These are phyloP conservation scores for Pseudolaguvia tuberculata DNA, from an alignment of 2,113 vertebrate species.

Conservation along the genomic window DNA sequence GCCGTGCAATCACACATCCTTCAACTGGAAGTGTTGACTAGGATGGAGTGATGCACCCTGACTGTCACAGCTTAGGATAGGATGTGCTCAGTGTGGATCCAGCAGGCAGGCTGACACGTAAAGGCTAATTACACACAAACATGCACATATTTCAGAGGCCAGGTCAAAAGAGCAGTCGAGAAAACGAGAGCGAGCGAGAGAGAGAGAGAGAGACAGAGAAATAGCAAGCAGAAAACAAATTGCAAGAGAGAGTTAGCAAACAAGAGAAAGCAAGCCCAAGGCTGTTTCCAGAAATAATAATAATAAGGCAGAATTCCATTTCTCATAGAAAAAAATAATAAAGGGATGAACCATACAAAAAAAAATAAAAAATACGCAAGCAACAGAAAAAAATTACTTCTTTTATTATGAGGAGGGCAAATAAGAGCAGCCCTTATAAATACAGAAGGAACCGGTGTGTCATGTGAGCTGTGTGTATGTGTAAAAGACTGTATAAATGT, in stretches of 20 bases:
- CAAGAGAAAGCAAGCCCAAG: constrained; percentile 12
- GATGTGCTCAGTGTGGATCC: constrained; percentile 17
- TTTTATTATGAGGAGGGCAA: constrained; percentile 49
- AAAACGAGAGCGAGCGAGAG: background rate
- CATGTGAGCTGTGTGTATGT: constrained; percentile 50
- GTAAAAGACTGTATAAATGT: constrained; percentile 18
- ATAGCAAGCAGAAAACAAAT: background rate
- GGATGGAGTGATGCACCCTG: constrained; percentile 10
- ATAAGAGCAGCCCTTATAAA: constrained; percentile 64
- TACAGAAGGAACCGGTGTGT: constrained; percentile 51
- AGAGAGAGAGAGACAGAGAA: background rate
- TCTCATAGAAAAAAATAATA: constrained; percentile 45
- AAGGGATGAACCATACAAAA: background rate
- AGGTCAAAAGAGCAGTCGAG: constrained; percentile 23
- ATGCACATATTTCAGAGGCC: constrained; percentile 29
- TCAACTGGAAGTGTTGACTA: constrained; percentile 5
- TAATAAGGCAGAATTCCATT: constrained; percentile 30
- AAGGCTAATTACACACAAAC: constrained; percentile 43
- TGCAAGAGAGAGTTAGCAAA: background rate
- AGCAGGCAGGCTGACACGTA: constrained; percentile 33
- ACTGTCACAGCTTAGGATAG: constrained; percentile 19
- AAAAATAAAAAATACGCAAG: background rate
- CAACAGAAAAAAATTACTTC: constrained; percentile 5
- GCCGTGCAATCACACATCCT: constrained; percentile 1
- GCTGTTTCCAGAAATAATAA: constrained; percentile 39